Evolutionary conservation across 2,888 invertebrate species (phyloP).

Genomic region (Erebia ligea): DNA sequence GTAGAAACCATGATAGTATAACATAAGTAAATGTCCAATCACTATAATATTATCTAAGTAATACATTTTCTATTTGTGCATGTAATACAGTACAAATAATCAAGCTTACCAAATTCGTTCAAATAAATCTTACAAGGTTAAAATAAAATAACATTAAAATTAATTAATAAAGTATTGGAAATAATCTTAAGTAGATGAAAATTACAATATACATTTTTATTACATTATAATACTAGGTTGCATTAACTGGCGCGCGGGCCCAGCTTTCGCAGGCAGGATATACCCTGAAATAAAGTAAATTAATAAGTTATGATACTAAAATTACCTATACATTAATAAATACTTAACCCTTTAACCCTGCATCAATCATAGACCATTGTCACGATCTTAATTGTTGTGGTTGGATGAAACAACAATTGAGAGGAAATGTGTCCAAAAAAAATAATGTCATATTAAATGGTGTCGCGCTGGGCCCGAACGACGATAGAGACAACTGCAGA

Average conservation of each 20-base stretch:
- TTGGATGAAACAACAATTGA: too few relatives aligned
- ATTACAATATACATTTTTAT: conserved; percentile 19
- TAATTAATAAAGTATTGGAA: conserved; percentile 28
- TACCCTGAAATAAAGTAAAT: conserved; percentile 63
- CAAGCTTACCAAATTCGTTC: conserved; percentile 2
- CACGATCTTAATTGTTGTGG: too few relatives aligned
- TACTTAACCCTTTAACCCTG: too few relatives aligned
- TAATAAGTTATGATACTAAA: neutral
- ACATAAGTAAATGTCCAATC: neutral
- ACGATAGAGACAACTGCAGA: too few relatives aligned
- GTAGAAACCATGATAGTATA: neutral
- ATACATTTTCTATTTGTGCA: conserved; percentile 15
- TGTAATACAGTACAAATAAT: conserved; percentile 4
- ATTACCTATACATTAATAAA: too few relatives aligned
- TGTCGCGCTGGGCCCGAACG: too few relatives aligned
- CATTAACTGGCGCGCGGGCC: conserved; percentile 75
- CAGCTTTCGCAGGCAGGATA: conserved; percentile 74
- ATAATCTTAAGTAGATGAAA: conserved; percentile 30
- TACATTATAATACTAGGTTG: conserved; percentile 1
- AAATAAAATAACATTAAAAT: conserved; percentile 11
- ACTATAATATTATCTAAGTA: neutral
- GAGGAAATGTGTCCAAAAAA: too few relatives aligned
- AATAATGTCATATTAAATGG: too few relatives aligned
- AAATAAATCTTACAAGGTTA: conserved; percentile 5
- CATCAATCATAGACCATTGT: too few relatives aligned